A percentile compares a stretch with the other conserved stretches of the same genome.
Evolutionary conservation across 2,113 vertebrate genomes (phyloP).

Genomic region (Anoura caudifer): DNA sequence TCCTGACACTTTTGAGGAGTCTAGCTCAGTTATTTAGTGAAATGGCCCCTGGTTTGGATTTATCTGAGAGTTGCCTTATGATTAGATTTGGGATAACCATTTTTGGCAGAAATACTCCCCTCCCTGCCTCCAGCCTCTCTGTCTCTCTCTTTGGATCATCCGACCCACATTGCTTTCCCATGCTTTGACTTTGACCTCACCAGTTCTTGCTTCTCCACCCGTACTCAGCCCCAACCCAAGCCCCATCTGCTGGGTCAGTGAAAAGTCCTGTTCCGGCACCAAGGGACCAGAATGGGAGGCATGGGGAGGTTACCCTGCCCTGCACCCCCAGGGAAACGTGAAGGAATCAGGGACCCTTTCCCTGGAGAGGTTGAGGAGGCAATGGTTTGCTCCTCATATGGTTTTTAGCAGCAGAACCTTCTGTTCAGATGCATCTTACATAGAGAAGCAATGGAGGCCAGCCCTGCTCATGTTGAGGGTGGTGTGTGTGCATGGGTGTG

Average conservation of each 20-base stretch:
- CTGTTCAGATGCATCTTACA: neutral
- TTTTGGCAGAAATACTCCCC: neutral
- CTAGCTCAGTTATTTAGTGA: neutral
- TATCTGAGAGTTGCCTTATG: neutral
- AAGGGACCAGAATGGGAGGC: neutral
- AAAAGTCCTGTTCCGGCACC: neutral
- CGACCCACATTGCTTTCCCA: neutral
- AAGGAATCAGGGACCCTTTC: neutral
- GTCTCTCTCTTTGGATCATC: neutral
- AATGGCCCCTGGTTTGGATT: neutral
- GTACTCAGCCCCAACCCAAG: no score
- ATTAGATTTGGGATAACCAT: neutral
- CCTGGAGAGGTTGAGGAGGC: neutral
- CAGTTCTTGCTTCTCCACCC: neutral
- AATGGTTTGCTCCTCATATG: neutral
- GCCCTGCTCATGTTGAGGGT: neutral
- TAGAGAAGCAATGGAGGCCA: neutral
- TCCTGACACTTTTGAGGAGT: neutral
- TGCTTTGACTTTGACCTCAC: neutral
- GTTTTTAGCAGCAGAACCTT: neutral
- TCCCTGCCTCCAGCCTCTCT: neutral
- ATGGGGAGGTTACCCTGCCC: neutral
- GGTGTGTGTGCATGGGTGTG: no score
- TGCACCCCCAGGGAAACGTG: neutral
- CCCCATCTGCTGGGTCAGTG: neutral